Base-by-base conservation (phyloP, 1,140 invertebrate genomes). In the Hypsibius dujardini region DNA sequence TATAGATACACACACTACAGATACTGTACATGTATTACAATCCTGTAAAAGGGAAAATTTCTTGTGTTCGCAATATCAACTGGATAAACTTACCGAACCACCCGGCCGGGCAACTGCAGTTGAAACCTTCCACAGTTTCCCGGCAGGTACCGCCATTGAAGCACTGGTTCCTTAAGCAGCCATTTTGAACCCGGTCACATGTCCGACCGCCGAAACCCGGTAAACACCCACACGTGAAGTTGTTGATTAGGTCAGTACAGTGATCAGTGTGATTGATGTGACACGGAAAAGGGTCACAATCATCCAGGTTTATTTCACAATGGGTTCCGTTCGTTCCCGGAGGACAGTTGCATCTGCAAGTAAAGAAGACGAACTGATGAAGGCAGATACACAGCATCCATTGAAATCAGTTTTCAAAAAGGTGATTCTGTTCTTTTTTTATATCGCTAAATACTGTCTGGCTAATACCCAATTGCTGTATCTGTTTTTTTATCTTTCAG, bases 281-380 rank as follows among this genome's bases (percentile, higher is more conserved):
- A 79, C 93, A 97, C 14, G 91, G 92, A 79, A 91, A 89, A 72
- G 86, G 90, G 12, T 90, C 79, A 78, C 92, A 95, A 79, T 95
- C 91, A 76, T 95, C 89, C 72, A 92, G 89, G 77, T 88, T 88
- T 14, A 88, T 88, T 80, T 95, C 91, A 77, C 93, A 96, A 76
- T 92, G 88, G 2, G 92, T 77, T 1, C 67, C 67, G 15, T 69
- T 40, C 7, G 67, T 69, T 69, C 67, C 67, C 40, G 3, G 7
- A 7, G 50, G 50, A 56, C 50, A 56, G 7, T 7, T 7, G 50
- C 50, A 56, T 56, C 50, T 56, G n/a, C 7, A 56, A 56, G n/a
- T n/a, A 56, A n/a, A 7, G 7, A 56, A 56, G 50, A 7, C 7
- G 50, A 7, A 7, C 7, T 7, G 7, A 56, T 56, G 50, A 7